phyloP scores from a whole-genome alignment of 2,888 invertebrate species.

The Spicauda simplicius region DNA sequence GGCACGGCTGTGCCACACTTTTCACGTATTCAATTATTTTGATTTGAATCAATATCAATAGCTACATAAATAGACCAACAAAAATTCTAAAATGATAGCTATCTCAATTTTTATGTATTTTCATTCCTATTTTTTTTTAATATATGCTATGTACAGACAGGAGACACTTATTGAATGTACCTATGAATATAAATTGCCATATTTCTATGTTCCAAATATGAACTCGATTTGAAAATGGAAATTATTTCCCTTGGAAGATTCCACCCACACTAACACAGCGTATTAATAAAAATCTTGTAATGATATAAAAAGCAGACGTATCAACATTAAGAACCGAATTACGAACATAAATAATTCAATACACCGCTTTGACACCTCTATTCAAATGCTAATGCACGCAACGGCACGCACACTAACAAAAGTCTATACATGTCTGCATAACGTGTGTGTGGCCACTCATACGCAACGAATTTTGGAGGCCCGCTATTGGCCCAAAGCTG shows the following conservation, averaged over 20 bases:
- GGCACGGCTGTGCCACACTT: too few species aligned
- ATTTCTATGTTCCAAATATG: too few species aligned
- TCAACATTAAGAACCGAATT: slow-evolving; percentile 53
- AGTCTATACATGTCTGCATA: slow-evolving; percentile 51
- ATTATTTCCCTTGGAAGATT: not conserved
- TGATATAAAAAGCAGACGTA: not conserved
- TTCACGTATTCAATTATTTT: too few species aligned
- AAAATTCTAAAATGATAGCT: too few species aligned
- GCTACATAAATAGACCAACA: too few species aligned
- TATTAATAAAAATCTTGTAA: not conserved
- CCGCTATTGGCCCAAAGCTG: slow-evolving; percentile 56
- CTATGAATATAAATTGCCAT: too few species aligned
- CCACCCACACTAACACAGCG: not conserved
- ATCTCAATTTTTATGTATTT: too few species aligned
- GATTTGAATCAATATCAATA: too few species aligned
- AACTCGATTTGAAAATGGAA: not conserved
- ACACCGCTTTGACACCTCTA: slow-evolving; percentile 59
- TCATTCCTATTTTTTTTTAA: too few species aligned
- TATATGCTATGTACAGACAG: too few species aligned
- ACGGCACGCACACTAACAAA: slow-evolving; percentile 48
- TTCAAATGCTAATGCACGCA: slow-evolving; percentile 68
- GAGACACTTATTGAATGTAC: too few species aligned
- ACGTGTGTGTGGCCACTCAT: slow-evolving; percentile 72
- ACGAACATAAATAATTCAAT: slow-evolving; percentile 59
- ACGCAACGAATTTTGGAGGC: slow-evolving; percentile 47